A percentile compares a stretch with the other conserved stretches of the same genome.
These are phyloP conservation scores for Xestia sexstrigata DNA, from an alignment of 2,888 invertebrate genomes.

Conservation along the genomic window DNA sequence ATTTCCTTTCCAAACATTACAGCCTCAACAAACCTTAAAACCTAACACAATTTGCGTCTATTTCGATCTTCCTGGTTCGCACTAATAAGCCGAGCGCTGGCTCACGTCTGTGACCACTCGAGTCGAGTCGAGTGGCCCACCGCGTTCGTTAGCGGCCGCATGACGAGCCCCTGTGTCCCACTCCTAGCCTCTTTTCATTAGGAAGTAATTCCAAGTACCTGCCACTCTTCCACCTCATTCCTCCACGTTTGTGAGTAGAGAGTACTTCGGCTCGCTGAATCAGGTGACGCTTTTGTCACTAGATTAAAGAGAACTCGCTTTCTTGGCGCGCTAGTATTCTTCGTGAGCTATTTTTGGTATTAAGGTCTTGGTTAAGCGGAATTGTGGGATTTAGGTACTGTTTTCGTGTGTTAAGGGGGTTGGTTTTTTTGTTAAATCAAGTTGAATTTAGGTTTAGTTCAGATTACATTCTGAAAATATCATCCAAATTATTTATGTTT, in stretches of 20 bases:
- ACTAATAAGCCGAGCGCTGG: conserved; percentile 77
- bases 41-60: conserved; percentile 54
- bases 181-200: conserved; percentile 90
- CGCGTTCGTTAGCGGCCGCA: conserved; percentile 89
- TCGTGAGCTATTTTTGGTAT: conserved; percentile 85
- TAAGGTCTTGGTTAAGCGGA: conserved; percentile 76
- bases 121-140: conserved; percentile 81
- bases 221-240: conserved; percentile 89
- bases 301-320: conserved; percentile 89
- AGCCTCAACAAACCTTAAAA: conserved; percentile 27
- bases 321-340: conserved; percentile 82
- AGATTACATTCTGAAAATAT: not conserved
- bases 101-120: conserved; percentile 79
- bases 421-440: conserved; percentile 31
- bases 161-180: conserved; percentile 85
- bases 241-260: conserved; percentile 86
- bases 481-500: not conserved
- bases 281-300: conserved; percentile 90
- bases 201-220: conserved; percentile 90
- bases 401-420: conserved; percentile 49
- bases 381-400: conserved; percentile 66
- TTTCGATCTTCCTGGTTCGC: conserved; percentile 62
- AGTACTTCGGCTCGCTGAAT: conserved; percentile 87
- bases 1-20: not conserved
- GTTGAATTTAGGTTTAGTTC: not conserved